phyloP scores from a whole-genome alignment of 2,888 invertebrate genomes.

The Polyommatus icarus region DNA sequence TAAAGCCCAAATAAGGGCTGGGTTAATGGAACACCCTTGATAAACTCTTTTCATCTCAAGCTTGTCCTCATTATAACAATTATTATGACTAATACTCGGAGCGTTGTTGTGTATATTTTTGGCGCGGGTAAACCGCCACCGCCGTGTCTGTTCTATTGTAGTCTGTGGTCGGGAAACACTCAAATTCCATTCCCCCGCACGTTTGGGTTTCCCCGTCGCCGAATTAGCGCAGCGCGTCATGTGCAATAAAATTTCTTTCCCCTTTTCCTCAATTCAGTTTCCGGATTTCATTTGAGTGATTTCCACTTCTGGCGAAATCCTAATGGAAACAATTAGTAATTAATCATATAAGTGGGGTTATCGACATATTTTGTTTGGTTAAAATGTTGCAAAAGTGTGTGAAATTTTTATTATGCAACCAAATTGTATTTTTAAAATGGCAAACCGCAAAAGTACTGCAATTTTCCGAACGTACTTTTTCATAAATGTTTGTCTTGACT shows the following conservation, averaged over 20 bases:
- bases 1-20: too few species aligned
- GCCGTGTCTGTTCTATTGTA: not conserved
- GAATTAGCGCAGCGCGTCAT: conserved; percentile 14
- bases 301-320: not conserved
- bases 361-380: not conserved
- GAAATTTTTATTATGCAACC: too few species aligned
- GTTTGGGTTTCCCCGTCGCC: conserved; percentile 12
- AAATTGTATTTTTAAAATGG: too few species aligned
- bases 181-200: not conserved
- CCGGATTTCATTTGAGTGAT: conserved; percentile 9
- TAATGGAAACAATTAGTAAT: not conserved
- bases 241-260: conserved; percentile 17
- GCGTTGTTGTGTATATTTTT: not conserved
- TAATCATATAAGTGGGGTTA: not conserved
- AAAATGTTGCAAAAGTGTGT: too few species aligned
- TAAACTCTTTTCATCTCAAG: too few species aligned
- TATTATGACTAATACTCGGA: not conserved
- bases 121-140: not conserved
- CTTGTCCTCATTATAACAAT: not conserved
- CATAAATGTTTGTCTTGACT: too few species aligned
- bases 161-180: conserved; percentile 19
- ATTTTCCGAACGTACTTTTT: too few species aligned
- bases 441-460: too few species aligned
- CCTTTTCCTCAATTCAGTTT: conserved; percentile 9
- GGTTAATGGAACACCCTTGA: too few species aligned